Evolutionary conservation across 2,113 vertebrate genomes (phyloP).

Genomic region (Rhombomys opimus): DNA sequence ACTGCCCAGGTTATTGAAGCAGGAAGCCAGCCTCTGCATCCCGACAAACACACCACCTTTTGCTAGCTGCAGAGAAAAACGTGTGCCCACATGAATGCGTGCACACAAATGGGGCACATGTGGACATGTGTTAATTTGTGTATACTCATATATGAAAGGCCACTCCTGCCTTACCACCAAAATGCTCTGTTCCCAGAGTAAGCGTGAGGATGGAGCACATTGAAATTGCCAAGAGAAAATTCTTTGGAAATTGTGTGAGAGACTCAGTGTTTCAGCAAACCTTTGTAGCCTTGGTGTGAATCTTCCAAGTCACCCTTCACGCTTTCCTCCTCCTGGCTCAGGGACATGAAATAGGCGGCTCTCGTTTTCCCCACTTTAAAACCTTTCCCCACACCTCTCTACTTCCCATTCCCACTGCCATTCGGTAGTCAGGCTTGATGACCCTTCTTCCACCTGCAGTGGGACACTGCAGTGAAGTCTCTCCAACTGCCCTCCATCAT

Average conservation of each 20-base stretch:
- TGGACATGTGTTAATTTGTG: no score
- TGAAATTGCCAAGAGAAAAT: neutral
- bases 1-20: neutral
- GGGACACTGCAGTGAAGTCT: accelerated
- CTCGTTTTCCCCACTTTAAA: neutral
- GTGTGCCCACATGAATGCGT: no score
- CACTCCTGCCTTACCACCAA: neutral
- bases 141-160: no score
- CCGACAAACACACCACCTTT: neutral
- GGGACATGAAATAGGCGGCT: accelerated
- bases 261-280: accelerated
- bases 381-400: neutral
- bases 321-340: neutral
- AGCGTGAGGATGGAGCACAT: accelerated
- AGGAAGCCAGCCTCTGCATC: neutral
- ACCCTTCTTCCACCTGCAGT: neutral
- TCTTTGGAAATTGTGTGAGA: accelerated
- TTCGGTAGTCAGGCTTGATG: neutral
- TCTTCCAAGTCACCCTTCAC: neutral
- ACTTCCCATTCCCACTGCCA: neutral
- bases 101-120: neutral
- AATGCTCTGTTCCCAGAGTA: neutral
- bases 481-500: no score
- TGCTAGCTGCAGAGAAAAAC: neutral
- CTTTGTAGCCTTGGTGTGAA: accelerated